Base-by-base conservation (phyloP, 2,113 vertebrate genomes). In the Actenoides lindsayi region DNA sequence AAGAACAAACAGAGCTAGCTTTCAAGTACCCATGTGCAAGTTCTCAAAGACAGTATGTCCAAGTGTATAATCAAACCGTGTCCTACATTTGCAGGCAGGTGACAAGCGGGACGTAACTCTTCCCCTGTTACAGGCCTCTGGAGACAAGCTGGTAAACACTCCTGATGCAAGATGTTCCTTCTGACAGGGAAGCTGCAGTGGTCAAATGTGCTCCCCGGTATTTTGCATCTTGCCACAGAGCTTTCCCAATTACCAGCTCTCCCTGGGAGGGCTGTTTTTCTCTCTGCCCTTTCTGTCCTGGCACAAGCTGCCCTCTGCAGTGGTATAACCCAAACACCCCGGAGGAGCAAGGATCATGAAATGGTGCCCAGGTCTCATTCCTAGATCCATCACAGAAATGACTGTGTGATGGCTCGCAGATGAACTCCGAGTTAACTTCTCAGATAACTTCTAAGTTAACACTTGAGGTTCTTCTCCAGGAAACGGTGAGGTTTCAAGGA, bases 311-410 rank as follows among this genome's bases (percentile, higher is more conserved):
- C 62, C 31, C 76, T 21, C 68, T 39, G 33, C 35, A 62, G 33
- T 1, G 1, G 37, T 6, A 9, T 3, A 28, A 79, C 31, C 50
- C 23, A 51, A 48, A 19, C 24, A 35, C 14, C 23, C 39, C 0
- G 0, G 48, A 71, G 51, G 63, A 46, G 18, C 18, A 28, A 33
- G 27, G 42, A 46, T 63, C 37, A 33, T 44, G 51, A 27, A 44
- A 4, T 74, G 79, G 50, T 30, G 50, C n/a, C 77, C n/a, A 27
- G 31, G 50, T n/a, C 54, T 82, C 71, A 31, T 39, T 68, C 65
- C 70, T 27, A 51, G 44, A 44, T 69, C 54, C 73, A 65, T 54
- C 31, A 37, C 13, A 5, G 16, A 48, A 48, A 50, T 5, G 6
- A 76, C 30, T 1, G 12, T 14, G 13, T 1, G 1, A 60, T 11